phyloP scores from a whole-genome alignment of 2,113 vertebrate species.

The Strigops habroptila region DNA sequence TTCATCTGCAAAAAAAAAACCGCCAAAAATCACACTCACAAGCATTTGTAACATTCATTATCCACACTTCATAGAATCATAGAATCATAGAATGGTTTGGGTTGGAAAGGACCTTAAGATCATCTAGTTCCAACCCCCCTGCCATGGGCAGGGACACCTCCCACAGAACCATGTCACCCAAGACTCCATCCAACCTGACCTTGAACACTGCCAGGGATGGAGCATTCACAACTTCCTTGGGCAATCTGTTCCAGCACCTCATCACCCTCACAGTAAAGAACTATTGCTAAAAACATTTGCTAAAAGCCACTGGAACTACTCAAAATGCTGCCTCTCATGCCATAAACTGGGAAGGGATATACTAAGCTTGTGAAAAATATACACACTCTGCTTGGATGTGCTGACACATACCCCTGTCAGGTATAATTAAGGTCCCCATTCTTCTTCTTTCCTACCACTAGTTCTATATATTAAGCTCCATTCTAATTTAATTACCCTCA shows the following conservation, averaged over 20 bases:
- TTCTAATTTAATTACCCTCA: slow-evolving; percentile 9
- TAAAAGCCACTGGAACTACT: background rate
- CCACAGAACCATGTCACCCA: no score
- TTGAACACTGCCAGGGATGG: no score
- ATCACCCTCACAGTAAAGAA: no score
- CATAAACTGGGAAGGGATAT: background rate
- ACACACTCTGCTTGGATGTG: background rate
- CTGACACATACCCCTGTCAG: background rate
- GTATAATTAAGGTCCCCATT: background rate
- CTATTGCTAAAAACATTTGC: background rate
- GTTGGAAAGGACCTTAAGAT: no score
- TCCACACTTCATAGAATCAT: background rate
- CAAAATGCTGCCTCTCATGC: background rate
- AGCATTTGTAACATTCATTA: background rate
- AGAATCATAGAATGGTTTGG: no score
- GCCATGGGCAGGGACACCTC: no score
- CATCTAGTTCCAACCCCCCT: no score
- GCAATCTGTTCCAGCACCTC: no score
- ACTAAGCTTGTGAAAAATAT: background rate
- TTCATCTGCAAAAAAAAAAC: background rate
- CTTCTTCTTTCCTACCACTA: background rate
- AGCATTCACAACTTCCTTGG: no score
- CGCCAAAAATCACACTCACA: background rate
- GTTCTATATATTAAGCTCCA: slow-evolving; percentile 2
- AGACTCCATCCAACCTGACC: no score